phyloP scores from a whole-genome alignment of 1,140 invertebrate genomes.

The Bombus polaris region DNA sequence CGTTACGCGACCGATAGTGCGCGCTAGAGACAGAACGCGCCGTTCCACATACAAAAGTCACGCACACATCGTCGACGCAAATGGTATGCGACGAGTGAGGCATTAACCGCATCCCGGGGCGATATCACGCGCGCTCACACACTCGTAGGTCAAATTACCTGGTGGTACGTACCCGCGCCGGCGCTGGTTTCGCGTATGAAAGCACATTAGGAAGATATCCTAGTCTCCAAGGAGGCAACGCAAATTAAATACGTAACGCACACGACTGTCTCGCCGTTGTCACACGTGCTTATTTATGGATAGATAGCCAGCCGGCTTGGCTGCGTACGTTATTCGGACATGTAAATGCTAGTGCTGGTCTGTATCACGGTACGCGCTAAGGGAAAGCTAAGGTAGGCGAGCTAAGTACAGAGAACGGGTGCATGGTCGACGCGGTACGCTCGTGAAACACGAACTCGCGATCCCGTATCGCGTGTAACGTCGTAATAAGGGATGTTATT shows the following conservation, averaged over 20 bases:
- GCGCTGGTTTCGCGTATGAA: constrained; percentile 20
- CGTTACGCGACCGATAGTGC: too few relatives aligned
- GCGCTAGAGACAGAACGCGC: not conserved
- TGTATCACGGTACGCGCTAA: too few relatives aligned
- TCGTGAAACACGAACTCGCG: constrained; percentile 68
- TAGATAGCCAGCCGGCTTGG: constrained; percentile 28
- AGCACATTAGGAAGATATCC: constrained; percentile 39
- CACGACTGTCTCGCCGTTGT: constrained; percentile 25
- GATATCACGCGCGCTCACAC: not conserved
- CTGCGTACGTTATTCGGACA: constrained; percentile 41
- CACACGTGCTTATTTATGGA: constrained; percentile 42
- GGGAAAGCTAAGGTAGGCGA: constrained; percentile 32
- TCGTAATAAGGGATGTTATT: constrained; percentile 72
- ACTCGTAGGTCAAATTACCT: constrained; percentile 10
- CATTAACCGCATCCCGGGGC: too few relatives aligned
- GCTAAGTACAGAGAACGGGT: constrained; percentile 60
- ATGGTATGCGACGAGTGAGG: too few relatives aligned
- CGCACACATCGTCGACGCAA: not conserved
- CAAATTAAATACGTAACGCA: constrained; percentile 49
- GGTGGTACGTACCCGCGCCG: not conserved
- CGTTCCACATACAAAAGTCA: not conserved
- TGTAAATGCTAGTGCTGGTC: not conserved
- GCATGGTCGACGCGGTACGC: constrained; percentile 49
- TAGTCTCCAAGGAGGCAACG: constrained; percentile 11
- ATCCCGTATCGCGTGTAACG: constrained; percentile 69